phyloP scores from a whole-genome alignment of 2,113 vertebrate species.

The Nothoprocta pentlandii region DNA sequence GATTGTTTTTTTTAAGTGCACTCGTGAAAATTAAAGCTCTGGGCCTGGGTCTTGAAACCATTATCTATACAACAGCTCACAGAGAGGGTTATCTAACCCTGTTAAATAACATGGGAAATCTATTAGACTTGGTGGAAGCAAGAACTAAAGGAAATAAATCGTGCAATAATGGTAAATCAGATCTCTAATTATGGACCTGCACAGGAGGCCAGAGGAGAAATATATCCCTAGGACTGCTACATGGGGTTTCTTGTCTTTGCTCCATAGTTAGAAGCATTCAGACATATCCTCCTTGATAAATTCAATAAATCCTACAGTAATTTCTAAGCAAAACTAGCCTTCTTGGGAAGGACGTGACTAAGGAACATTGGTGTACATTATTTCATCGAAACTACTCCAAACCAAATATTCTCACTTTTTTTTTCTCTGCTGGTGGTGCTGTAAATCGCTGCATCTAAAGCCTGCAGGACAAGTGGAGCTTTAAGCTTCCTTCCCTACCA shows the following conservation, averaged over 20 bases:
- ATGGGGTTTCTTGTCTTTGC: not conserved
- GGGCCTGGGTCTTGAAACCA: constrained; percentile 39
- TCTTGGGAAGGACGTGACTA: constrained; percentile 26
- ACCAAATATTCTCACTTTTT: not conserved
- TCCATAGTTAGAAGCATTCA: not conserved
- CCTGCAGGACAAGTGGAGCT: not conserved
- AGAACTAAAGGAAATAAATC: constrained; percentile 70
- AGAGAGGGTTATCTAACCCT: constrained; percentile 41
- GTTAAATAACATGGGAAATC: constrained; percentile 54
- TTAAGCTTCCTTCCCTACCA: not conserved
- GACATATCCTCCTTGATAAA: not conserved
- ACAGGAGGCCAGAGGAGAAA: not conserved
- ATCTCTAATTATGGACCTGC: constrained; percentile 47
- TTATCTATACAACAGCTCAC: constrained; percentile 57
- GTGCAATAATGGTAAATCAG: constrained; percentile 56
- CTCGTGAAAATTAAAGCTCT: constrained; percentile 66
- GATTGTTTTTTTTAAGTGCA: constrained; percentile 63
- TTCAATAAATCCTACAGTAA: constrained; percentile 8
- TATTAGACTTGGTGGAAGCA: constrained; percentile 36
- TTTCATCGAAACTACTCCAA: not conserved
- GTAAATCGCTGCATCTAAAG: not conserved
- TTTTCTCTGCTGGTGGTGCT: not conserved
- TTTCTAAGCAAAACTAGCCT: not conserved
- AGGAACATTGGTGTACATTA: not conserved
- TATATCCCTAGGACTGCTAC: not conserved